Evolutionary conservation across 2,113 vertebrate genomes (phyloP).

Genomic region (Mirza zaza): DNA sequence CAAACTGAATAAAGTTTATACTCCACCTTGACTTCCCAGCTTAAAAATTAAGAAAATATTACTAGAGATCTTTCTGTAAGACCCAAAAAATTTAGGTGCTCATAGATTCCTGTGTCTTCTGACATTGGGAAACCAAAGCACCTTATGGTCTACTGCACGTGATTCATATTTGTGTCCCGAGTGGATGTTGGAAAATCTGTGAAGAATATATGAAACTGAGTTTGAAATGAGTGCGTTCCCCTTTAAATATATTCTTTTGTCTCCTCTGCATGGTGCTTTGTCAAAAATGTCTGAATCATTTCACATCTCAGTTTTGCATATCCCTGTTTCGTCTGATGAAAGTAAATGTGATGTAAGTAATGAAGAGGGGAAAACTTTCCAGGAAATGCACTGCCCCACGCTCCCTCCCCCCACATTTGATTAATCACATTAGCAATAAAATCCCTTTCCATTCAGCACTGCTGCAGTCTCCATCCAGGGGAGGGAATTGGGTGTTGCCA

Average conservation of each 20-base stretch:
- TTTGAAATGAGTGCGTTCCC: conserved; percentile 70
- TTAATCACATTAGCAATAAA: conserved; percentile 24
- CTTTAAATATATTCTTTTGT: conserved; percentile 77
- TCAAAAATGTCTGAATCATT: conserved; percentile 75
- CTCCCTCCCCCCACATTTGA: background rate
- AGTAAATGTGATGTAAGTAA: conserved; percentile 55
- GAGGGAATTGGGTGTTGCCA: background rate
- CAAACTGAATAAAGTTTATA: conserved; percentile 63
- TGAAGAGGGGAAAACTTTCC: conserved; percentile 39
- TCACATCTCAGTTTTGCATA: conserved; percentile 75
- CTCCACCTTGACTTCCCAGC: conserved; percentile 26
- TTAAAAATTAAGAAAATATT: conserved; percentile 75
- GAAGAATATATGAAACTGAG: conserved; percentile 51
- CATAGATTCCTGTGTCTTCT: conserved; percentile 72
- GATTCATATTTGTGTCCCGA: conserved; percentile 71
- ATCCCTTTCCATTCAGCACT: background rate
- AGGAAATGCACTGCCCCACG: background rate
- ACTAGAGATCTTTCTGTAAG: conserved; percentile 70
- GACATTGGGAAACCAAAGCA: conserved; percentile 69
- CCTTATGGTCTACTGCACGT: conserved; percentile 69
- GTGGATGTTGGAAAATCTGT: conserved; percentile 74
- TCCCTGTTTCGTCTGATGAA: conserved; percentile 68
- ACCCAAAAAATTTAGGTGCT: conserved; percentile 66
- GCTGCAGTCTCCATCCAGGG: background rate
- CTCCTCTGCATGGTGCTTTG: conserved; percentile 66